Evolutionary conservation across 2,113 vertebrate species (phyloP).

Genomic region (Platycercus adscitus): DNA sequence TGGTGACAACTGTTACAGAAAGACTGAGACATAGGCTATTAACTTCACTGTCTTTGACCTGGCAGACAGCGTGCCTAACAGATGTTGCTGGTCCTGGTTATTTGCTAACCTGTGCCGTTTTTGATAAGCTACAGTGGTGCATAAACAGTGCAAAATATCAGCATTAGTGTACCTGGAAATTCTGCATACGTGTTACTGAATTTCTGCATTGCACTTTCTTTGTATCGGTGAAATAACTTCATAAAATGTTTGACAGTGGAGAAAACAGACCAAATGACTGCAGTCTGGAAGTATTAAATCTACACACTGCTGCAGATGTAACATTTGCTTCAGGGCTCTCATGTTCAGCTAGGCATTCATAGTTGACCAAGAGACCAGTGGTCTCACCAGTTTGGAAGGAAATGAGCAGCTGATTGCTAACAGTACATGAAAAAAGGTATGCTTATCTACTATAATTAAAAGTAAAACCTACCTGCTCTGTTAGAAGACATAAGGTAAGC

Average conservation of each 20-base stretch:
- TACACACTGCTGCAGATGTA: neutral
- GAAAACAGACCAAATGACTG: neutral
- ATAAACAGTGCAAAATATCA: neutral
- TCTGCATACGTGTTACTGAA: neutral
- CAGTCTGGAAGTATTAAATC: neutral
- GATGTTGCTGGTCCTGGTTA: neutral
- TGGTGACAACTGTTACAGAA: neutral
- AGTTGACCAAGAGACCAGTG: neutral
- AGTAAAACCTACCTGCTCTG: neutral
- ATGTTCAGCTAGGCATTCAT: neutral
- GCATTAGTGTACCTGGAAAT: neutral
- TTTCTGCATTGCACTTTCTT: neutral
- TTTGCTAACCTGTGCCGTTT: neutral
- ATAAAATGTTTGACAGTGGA: neutral
- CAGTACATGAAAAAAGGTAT: neutral
- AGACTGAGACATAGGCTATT: neutral
- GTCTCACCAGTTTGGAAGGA: neutral
- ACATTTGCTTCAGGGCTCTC: neutral
- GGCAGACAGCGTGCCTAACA: neutral
- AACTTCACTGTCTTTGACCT: neutral
- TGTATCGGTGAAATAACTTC: neutral
- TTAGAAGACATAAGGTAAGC: constrained; percentile 5
- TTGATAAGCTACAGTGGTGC: neutral
- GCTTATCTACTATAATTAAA: neutral
- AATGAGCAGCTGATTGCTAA: neutral